Percentiles rank a stretch among this genome's conserved stretches.
Conservation (phyloP, 2,888 invertebrate genomes). For the Phortica magna region DNA sequence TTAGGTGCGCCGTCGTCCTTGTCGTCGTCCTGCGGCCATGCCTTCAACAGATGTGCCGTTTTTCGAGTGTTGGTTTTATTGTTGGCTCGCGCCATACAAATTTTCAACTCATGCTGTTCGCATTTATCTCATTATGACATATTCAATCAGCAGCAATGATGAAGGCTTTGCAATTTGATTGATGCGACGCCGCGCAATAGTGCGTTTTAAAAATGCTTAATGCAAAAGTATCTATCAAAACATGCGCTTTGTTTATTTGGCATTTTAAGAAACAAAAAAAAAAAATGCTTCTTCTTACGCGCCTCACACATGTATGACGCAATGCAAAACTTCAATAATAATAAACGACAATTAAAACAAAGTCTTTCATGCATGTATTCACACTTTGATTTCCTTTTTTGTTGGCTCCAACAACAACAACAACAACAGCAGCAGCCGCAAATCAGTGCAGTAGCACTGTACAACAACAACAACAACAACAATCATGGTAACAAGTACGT, state of each 20-base stretch:
- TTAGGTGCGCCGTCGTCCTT: background rate
- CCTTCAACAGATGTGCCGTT: slow-evolving; percentile 40
- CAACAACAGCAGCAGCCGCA: slow-evolving; percentile 34
- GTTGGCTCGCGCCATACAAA: slow-evolving; percentile 50
- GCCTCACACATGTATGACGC: too few relatives aligned
- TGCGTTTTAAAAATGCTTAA: too few relatives aligned
- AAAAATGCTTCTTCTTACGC: too few relatives aligned
- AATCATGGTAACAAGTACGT: background rate
- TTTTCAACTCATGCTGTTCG: background rate
- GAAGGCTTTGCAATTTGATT: too few relatives aligned
- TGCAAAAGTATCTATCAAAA: too few relatives aligned
- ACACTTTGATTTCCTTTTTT: slow-evolving; percentile 46
- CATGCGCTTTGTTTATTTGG: background rate
- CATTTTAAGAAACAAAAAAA: background rate
- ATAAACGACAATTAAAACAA: slow-evolving; percentile 51
- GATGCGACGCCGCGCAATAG: too few relatives aligned
- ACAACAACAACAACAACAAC: background rate
- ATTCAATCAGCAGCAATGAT: too few relatives aligned
- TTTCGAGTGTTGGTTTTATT: slow-evolving; percentile 29
- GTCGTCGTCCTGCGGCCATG: slow-evolving; percentile 27
- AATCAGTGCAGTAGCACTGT: slow-evolving; percentile 50
- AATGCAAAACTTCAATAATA: slow-evolving; percentile 36
- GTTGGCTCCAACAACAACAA: slow-evolving; percentile 26
- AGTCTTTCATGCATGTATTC: slow-evolving; percentile 56
- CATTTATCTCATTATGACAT: background rate